Percentiles rank a stretch among this genome's conserved stretches.
Conservation (phyloP, 2,888 invertebrate species). For the Actias luna region DNA sequence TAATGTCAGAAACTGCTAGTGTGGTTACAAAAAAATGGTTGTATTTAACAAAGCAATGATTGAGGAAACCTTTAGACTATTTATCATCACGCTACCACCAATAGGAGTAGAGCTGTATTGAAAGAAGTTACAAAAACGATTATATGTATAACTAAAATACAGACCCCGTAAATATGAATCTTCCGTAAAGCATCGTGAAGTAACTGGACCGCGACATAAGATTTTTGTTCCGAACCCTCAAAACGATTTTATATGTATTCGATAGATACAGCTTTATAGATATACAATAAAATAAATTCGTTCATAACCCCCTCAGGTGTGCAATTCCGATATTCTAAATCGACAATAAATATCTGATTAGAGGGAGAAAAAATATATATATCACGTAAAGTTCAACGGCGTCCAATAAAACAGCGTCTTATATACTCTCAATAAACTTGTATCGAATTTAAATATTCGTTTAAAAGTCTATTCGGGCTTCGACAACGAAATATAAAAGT, state of each 20-base stretch:
- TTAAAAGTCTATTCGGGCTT: constrained; percentile 63
- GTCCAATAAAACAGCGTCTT: constrained; percentile 42
- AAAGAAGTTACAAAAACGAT: too few species aligned
- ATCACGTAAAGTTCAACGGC: constrained; percentile 34
- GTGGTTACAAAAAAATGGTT: too few species aligned
- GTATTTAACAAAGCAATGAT: too few species aligned
- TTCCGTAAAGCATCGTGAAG: too few species aligned
- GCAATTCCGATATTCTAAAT: constrained; percentile 13
- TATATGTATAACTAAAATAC: too few species aligned
- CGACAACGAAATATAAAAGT: constrained; percentile 75
- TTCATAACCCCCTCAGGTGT: constrained; percentile 14
- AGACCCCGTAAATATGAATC: too few species aligned
- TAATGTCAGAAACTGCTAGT: too few species aligned
- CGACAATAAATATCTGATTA: constrained; percentile 36
- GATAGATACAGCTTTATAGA: background rate
- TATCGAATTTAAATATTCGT: constrained; percentile 50
- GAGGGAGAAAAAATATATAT: constrained; percentile 24
- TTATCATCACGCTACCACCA: too few species aligned
- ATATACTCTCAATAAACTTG: constrained; percentile 22
- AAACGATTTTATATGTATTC: background rate
- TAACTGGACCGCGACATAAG: too few species aligned
- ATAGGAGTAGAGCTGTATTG: too few species aligned
- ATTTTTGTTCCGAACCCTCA: too few species aligned
- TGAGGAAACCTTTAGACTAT: too few species aligned
- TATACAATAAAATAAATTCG: constrained; percentile 3